Conservation (phyloP, 92 coral and sea anemone species). For the Zoanthus sociatus region DNA sequence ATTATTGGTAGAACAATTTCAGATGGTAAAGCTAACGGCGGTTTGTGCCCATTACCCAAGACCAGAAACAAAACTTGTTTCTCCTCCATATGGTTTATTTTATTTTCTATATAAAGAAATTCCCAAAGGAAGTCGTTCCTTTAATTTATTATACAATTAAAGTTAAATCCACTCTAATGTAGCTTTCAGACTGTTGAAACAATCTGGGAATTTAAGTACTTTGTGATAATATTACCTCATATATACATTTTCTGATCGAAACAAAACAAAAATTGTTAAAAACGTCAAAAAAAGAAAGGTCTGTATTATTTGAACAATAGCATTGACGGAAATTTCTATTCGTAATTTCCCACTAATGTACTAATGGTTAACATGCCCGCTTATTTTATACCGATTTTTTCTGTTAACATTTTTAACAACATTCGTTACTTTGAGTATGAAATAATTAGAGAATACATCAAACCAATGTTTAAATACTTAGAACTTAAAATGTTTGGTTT, state of each 20-base stretch:
- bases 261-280: not conserved
- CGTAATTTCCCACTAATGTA: not conserved
- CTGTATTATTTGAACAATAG: not conserved
- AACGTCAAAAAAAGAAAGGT: not conserved
- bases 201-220: not conserved
- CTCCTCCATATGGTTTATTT: not conserved
- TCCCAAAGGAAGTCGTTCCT: slow-evolving; percentile 1
- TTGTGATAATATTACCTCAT: not conserved
- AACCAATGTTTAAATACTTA: not conserved
- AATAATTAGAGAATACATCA: not conserved
- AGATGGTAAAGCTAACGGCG: not conserved
- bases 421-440: not conserved
- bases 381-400: not conserved
- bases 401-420: not conserved
- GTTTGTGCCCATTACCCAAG: not conserved
- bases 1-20: too few species aligned
- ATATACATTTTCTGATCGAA: not conserved
- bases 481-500: not conserved
- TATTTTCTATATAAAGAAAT: not conserved
- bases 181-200: not conserved
- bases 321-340: not conserved
- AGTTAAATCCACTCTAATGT: not conserved
- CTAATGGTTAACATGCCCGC: not conserved
- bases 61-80: not conserved
- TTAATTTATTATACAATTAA: slow-evolving; percentile 1